Evolutionary conservation across 2,888 invertebrate genomes (phyloP).

Genomic region (Drosophila paramelanica): DNA sequence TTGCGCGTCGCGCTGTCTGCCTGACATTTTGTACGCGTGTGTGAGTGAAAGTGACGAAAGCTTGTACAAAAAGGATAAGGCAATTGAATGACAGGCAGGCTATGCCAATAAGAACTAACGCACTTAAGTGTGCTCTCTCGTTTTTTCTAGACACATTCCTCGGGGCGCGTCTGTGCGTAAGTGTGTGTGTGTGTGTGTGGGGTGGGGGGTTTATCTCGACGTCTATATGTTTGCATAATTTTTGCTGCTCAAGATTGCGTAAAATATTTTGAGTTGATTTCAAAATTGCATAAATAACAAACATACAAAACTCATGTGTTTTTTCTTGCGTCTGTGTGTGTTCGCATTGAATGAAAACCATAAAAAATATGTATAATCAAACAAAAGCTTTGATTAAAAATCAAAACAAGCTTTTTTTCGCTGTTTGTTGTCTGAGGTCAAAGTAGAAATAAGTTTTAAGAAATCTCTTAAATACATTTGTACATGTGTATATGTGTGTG

Average conservation of each 20-base stretch:
- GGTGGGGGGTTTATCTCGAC: neutral
- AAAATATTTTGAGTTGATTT: constrained; percentile 37
- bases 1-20: constrained; percentile 73
- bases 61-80: constrained; percentile 60
- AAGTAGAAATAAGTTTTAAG: constrained; percentile 31
- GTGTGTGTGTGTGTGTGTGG: constrained; percentile 3
- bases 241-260: constrained; percentile 38
- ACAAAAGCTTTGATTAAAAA: constrained; percentile 32
- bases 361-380: constrained; percentile 7
- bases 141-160: constrained; percentile 28
- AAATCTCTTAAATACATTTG: constrained; percentile 23
- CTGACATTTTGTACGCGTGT: constrained; percentile 29
- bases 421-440: constrained; percentile 71
- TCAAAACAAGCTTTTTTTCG: constrained; percentile 40
- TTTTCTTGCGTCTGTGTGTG: constrained; percentile 5
- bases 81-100: constrained; percentile 20
- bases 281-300: constrained; percentile 27
- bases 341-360: constrained; percentile 33
- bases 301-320: neutral
- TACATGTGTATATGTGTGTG: constrained; percentile 4
- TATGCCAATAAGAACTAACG: constrained; percentile 45
- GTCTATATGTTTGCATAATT: constrained; percentile 35
- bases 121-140: constrained; percentile 20
- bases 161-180: constrained; percentile 37
- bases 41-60: constrained; percentile 70